phyloP scores from a whole-genome alignment of 2,797 vertebrate genomes.

The Clarias pachynema region DNA sequence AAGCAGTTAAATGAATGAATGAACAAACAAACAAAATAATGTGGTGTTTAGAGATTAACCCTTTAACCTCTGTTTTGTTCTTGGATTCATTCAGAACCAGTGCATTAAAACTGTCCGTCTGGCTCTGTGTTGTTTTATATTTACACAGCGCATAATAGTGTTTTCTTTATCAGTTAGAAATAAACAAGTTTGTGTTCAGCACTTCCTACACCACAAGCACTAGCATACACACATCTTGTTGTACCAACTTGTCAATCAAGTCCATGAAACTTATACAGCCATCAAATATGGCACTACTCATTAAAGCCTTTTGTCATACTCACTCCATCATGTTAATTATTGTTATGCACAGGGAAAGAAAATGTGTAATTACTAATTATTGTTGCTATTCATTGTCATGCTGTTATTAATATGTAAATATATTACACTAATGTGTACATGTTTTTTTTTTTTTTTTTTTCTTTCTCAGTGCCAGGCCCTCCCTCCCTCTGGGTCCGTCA shows the following conservation, averaged over 20 bases:
- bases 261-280: background rate
- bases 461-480: slow-evolving; percentile 84
- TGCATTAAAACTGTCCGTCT: background rate
- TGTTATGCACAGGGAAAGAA: background rate
- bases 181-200: background rate
- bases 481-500: slow-evolving; percentile 88
- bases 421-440: background rate
- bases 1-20: background rate
- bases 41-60: background rate
- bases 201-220: background rate
- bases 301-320: slow-evolving; percentile 4
- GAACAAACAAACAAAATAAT: background rate
- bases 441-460: background rate
- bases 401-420: slow-evolving; percentile 12
- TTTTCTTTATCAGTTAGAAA: background rate
- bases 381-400: slow-evolving; percentile 10
- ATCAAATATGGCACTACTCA: background rate
- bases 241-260: background rate
- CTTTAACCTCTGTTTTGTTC: background rate
- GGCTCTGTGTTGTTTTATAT: background rate
- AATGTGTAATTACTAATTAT: slow-evolving; percentile 9
- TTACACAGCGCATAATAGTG: background rate
- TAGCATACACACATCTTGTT: background rate
- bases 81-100: background rate
- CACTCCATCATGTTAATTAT: slow-evolving; percentile 9